phyloP scores from a whole-genome alignment of 2,888 invertebrate genomes.

The Agonopterix arenella region DNA sequence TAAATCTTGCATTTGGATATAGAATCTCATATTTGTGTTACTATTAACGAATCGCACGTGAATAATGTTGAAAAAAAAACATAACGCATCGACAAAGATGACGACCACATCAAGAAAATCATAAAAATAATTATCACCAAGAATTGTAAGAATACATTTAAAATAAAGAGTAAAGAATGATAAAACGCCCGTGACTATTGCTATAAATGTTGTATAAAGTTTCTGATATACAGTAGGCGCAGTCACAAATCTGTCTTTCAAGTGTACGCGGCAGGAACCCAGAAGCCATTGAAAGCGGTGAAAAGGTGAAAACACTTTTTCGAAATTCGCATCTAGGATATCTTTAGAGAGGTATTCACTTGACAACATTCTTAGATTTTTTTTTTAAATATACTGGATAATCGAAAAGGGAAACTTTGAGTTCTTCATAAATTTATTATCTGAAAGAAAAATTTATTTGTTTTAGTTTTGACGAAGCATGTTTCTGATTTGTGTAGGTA shows the following conservation, averaged over 20 bases:
- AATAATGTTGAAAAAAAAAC: slow-evolving; percentile 19
- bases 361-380: not conserved
- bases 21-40: slow-evolving; percentile 32
- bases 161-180: no score
- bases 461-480: no score
- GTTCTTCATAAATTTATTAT: no score
- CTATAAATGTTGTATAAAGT: slow-evolving; percentile 20
- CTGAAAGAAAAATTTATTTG: no score
- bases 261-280: slow-evolving; percentile 38
- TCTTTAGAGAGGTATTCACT: slow-evolving; percentile 41
- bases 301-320: slow-evolving; percentile 27
- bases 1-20: slow-evolving; percentile 41
- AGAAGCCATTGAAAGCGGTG: slow-evolving; percentile 29
- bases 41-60: slow-evolving; percentile 39
- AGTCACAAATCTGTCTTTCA: slow-evolving; percentile 37
- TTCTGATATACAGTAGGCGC: slow-evolving; percentile 35
- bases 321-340: slow-evolving; percentile 38
- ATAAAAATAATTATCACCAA: no score
- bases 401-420: no score
- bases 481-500: no score
- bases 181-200: not conserved
- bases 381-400: not conserved
- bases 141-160: no score
- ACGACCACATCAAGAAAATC: no score
- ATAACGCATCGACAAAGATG: not conserved